Base-by-base conservation (phyloP, 2,113 vertebrate species). In the Peucedramus taeniatus region DNA sequence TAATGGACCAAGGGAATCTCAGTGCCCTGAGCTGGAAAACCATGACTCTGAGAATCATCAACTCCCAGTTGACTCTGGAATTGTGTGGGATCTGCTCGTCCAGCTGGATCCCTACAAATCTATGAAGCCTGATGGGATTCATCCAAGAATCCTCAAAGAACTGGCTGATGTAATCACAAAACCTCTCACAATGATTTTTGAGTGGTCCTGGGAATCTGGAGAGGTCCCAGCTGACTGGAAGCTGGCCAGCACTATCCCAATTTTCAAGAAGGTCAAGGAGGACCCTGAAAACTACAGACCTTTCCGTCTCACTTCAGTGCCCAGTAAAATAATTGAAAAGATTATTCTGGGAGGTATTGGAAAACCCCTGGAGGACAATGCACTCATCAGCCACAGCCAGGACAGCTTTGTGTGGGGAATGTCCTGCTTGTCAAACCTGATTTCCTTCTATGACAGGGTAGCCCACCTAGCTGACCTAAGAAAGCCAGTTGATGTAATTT, bases 171-270 rank as follows among this genome's bases (percentile, higher is more conserved):
- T 39, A 28, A n/a, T 59, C 0, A 0, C 15, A 65, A 65, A 65
- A 42, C 22, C 27, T 51, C 27, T 57, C 23, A 14, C 39, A 39
- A 11, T 45, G 60, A n/a, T 59, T 75, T 66, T 81, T 60, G 28
- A 45, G 33, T 30, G 11, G 7, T 75, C 39, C 75, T 60, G 24
- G 45, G 7, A 75, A 53, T 66, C 53, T 30, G 33, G 19, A 30
- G 60, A 66, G 33, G 16, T 66, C 33, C 24, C 20, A 39, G 14
- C 23, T 74, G 45, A 74, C 27, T 33, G 45, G 33, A 74, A 45
- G 15, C 51, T 82, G 60, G 33, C 7, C 10, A 45, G 10, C 1
- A 0, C 30, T 63, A 16, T 89, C 33, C 15, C 0, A 1, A 0
- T 60, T 59, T 66, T 60, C 45, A 51, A 33, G 33, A 27, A 50